Conservation (phyloP, 2,797 vertebrate species). For the Sarcophilus harrisii region DNA sequence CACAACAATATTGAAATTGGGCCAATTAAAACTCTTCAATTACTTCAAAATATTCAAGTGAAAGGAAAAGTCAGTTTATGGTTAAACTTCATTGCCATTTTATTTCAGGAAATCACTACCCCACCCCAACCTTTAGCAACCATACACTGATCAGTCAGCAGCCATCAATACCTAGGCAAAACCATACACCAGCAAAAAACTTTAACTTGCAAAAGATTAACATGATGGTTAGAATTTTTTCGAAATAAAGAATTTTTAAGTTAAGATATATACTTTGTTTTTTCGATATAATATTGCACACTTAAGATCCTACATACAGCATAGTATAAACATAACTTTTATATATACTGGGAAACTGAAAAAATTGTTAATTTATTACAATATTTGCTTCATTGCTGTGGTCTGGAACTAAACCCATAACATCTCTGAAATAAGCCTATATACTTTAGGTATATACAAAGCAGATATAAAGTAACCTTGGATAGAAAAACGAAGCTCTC, state of each 20-base stretch:
- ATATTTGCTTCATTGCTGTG: neutral
- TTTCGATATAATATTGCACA: neutral
- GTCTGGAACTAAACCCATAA: too few relatives aligned
- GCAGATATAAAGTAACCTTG: neutral
- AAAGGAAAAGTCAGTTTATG: neutral
- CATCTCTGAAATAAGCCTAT: neutral
- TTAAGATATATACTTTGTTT: neutral
- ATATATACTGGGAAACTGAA: neutral
- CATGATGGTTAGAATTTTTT: neutral
- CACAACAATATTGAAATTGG: neutral
- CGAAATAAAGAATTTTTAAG: neutral
- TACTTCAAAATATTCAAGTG: neutral
- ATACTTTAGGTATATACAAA: neutral
- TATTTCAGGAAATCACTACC: neutral
- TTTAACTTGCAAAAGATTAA: neutral
- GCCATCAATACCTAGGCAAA: neutral
- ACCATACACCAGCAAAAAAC: neutral
- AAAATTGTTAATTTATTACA: neutral
- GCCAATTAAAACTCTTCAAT: neutral
- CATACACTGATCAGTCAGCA: neutral
- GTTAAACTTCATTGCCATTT: neutral
- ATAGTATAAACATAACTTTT: neutral
- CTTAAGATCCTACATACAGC: neutral
- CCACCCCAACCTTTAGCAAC: neutral
- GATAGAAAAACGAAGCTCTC: neutral